Evolutionary conservation across 2,888 invertebrate species (phyloP).

Genomic region (Mycogona germanica): DNA sequence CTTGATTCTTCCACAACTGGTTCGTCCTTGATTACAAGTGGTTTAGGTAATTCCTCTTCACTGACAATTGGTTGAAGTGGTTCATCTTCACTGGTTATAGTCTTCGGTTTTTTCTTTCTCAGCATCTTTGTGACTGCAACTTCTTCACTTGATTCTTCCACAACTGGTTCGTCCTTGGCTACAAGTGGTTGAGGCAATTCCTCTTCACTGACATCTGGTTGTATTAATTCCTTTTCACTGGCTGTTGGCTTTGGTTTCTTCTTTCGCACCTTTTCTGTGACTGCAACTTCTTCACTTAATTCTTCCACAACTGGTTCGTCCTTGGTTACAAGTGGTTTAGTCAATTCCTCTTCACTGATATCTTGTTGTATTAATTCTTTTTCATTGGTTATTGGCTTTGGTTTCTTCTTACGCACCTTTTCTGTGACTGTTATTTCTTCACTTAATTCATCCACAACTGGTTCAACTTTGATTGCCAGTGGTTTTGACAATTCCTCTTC

Average conservation of each 20-base stretch:
- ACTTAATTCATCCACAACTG: too few relatives aligned
- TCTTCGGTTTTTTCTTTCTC: too few relatives aligned
- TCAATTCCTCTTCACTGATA: constrained; percentile 13
- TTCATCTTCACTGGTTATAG: too few relatives aligned
- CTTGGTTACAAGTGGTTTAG: constrained; percentile 4
- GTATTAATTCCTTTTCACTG: constrained; percentile 1
- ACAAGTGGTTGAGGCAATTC: constrained; percentile 3
- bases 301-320: constrained; percentile 14
- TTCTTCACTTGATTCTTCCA: constrained; percentile 12
- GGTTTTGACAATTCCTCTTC: not conserved
- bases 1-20: too few relatives aligned
- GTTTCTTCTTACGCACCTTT: not conserved
- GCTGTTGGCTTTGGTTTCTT: constrained; percentile 1
- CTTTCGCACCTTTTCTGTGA: not conserved
- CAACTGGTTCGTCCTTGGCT: constrained; percentile 9
- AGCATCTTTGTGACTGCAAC: constrained; percentile 1
- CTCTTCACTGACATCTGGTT: constrained; percentile 14
- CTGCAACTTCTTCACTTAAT: constrained; percentile 5
- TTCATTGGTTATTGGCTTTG: not conserved
- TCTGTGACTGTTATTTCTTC: not conserved
- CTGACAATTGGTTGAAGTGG: not conserved
- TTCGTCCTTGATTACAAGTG: too few relatives aligned
- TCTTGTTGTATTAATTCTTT: not conserved
- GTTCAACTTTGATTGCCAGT: too few relatives aligned
- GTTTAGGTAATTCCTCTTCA: not conserved